Evolutionary conservation across 2,797 vertebrate species (phyloP).

Genomic region (Takifugu ocellatus): DNA sequence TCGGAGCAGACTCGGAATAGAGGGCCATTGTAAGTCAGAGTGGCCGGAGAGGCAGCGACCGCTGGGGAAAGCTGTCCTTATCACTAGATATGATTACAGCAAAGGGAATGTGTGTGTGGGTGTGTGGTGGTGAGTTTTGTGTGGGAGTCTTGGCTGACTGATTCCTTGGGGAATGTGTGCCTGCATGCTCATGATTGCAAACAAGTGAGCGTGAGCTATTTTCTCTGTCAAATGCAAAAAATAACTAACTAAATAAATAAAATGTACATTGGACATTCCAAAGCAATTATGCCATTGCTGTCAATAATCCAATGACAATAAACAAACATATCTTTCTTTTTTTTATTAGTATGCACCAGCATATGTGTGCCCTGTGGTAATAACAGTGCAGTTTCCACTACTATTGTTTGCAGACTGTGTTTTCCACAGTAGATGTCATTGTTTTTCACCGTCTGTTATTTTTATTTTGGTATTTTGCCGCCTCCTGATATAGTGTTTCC

Average conservation of each 20-base stretch:
- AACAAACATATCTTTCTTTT: conserved; percentile 11
- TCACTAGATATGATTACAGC: conserved; percentile 68
- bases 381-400: conserved; percentile 30
- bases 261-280: background rate
- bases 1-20: conserved; percentile 65
- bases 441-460: conserved; percentile 72
- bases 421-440: conserved; percentile 62
- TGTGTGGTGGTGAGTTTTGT: conserved; percentile 38
- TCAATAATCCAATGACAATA: background rate
- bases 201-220: conserved; percentile 4
- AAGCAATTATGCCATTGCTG: conserved; percentile 11
- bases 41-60: conserved; percentile 48
- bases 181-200: conserved; percentile 24
- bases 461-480: conserved; percentile 67
- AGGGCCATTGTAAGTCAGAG: conserved; percentile 59
- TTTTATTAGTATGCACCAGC: no score
- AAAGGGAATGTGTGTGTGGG: conserved; percentile 35
- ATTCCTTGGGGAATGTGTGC: conserved; percentile 48
- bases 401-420: conserved; percentile 55
- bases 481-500: conserved; percentile 76
- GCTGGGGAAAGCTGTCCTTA: conserved; percentile 58
- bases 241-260: background rate
- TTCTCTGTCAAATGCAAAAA: background rate
- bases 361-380: no score
- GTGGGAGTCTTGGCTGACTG: conserved; percentile 56